A percentile compares a stretch with the other conserved stretches of the same genome.
phyloP scores from a whole-genome alignment of 2,888 invertebrate species.

The Dynastes grantii region DNA sequence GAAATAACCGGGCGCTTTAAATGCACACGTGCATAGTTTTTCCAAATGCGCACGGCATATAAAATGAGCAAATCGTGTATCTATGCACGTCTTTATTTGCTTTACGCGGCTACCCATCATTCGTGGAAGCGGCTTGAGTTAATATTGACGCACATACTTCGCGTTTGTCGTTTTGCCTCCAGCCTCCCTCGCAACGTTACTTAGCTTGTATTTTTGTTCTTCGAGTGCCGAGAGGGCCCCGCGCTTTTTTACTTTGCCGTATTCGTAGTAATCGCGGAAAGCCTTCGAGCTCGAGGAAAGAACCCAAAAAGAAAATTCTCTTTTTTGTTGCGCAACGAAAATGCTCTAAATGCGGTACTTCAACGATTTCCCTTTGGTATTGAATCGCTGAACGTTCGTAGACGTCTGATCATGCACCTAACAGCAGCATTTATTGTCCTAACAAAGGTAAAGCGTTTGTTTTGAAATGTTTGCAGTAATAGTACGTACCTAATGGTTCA shows the following conservation, averaged over 20 bases:
- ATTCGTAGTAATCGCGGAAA: slow-evolving; percentile 54
- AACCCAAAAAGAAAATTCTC: slow-evolving; percentile 34
- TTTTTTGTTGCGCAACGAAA: slow-evolving; percentile 26
- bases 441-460: slow-evolving; percentile 25
- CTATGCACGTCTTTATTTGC: slow-evolving; percentile 39
- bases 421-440: background rate
- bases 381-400: slow-evolving; percentile 20
- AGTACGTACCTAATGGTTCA: background rate
- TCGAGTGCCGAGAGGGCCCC: slow-evolving; percentile 14
- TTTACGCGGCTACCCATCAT: slow-evolving; percentile 63
- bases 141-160: slow-evolving; percentile 67
- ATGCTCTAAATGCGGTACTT: slow-evolving; percentile 27
- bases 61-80: slow-evolving; percentile 43
- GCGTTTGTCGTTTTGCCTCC: slow-evolving; percentile 62
- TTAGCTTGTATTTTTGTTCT: slow-evolving; percentile 61
- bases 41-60: slow-evolving; percentile 5
- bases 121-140: slow-evolving; percentile 64
- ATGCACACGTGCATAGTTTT: slow-evolving; percentile 20
- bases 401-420: slow-evolving; percentile 28
- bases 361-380: slow-evolving; percentile 40
- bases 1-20: slow-evolving; percentile 1
- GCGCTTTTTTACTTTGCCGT: slow-evolving; percentile 56
- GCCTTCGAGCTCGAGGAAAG: slow-evolving; percentile 53
- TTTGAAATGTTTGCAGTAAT: slow-evolving; percentile 4
- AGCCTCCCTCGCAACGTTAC: slow-evolving; percentile 56